A percentile compares a stretch with the other conserved stretches of the same genome.
Conservation (phyloP, 2,113 vertebrate genomes). For the Copsychus sechellarum region DNA sequence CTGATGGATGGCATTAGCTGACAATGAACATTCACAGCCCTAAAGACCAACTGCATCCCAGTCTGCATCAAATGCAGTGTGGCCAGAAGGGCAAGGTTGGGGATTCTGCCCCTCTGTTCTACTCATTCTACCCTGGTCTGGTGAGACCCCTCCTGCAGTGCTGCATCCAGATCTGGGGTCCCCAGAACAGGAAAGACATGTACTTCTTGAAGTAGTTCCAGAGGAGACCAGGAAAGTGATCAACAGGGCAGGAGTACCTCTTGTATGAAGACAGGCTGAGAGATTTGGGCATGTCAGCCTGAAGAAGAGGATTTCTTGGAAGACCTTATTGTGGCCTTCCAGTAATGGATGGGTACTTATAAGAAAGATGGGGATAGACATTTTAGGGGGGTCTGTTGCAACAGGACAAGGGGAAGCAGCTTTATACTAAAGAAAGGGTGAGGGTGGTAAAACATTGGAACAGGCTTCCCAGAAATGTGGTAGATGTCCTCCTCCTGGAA, state of each 20-base stretch:
- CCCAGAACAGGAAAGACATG: background rate
- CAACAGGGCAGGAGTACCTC: background rate
- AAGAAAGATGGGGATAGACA: background rate
- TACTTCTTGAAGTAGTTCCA: background rate
- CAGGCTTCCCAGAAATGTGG: background rate
- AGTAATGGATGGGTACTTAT: background rate
- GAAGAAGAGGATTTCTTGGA: background rate
- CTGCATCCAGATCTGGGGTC: background rate
- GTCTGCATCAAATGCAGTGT: background rate
- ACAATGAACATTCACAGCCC: background rate
- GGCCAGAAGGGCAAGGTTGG: background rate
- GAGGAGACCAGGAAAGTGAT: background rate
- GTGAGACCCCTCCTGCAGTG: background rate
- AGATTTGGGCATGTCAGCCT: background rate
- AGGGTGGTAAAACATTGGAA: background rate
- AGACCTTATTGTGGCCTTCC: background rate
- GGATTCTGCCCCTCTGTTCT: background rate
- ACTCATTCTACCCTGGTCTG: background rate
- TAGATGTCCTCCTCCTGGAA: background rate
- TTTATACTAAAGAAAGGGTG: background rate
- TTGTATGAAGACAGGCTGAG: background rate
- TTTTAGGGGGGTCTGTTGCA: background rate
- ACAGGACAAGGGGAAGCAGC: background rate
- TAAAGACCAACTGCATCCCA: background rate
- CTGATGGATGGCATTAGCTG: background rate